Base-by-base conservation (phyloP, 2,888 invertebrate species). In the Griposia aprilina region DNA sequence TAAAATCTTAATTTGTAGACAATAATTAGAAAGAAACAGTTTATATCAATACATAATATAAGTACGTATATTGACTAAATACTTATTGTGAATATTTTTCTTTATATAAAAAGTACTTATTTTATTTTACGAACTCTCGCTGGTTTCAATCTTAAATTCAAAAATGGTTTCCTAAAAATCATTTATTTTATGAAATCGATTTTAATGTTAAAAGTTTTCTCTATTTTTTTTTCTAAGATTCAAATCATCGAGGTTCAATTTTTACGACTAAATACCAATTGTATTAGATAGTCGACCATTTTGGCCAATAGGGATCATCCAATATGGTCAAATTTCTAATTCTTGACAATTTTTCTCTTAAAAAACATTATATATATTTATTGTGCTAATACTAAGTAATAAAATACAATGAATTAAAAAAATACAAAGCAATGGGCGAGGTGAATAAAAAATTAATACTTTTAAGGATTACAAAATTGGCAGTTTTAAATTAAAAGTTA, bases 291-390 rank as follows among this genome's bases (percentile, higher is more conserved):
- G 96, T 96, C 96, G 93, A 95, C 95, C 95, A 94, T 91, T 87
- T 93, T 91, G 96, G 94, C 86, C 78, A 59, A 62, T 80, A 80
- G n/a, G 67, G 17, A 63, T 65, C 30, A 67, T 81, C 93, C 96
- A 93, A 94, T 90, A 93, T 92, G 95, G 94, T 94, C 96, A 96
- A 96, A 95, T 92, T 89, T 94, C 96, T 96, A 96, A 96, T 96
- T 90, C 74, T 88, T 88, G 86, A 86, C 81, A 84, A 75, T 87
- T 88, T 89, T 89, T 90, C 89, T 91, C 88, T 91, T 91, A 90
- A 85, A 87, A 91, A 89, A 90, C 82, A 85, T 76, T 75, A 86
- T 41, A 82, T 82, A 84, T 48, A 78, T 89, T 90, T 90, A 89
- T 86, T 87, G 78, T 87, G 68, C 82, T 88, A 89, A 89, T 83